Evolutionary conservation across 1,140 invertebrate genomes (phyloP).

Genomic region (Drosophila mayri): DNA sequence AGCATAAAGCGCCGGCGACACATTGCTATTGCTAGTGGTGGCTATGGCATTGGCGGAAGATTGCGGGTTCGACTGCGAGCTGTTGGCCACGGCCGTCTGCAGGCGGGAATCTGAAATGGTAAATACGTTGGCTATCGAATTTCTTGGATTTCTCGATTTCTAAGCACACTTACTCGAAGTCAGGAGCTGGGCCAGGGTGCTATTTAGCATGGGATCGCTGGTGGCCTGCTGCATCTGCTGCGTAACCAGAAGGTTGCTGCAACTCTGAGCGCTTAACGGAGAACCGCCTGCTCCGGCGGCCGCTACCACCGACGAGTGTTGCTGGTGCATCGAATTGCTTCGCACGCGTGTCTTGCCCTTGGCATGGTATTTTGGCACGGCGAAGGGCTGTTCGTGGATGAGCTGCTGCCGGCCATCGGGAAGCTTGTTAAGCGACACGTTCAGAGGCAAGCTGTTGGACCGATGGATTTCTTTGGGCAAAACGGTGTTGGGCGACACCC

Average conservation of each 20-base stretch:
- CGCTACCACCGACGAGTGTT: conserved; percentile 54
- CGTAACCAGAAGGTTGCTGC: conserved; percentile 56
- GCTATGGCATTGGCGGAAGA: conserved; percentile 76
- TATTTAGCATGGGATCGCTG: conserved; percentile 85
- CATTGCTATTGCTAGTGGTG: conserved; percentile 33
- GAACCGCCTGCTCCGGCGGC: conserved; percentile 51
- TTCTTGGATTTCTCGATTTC: background rate
- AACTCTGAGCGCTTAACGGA: conserved; percentile 45
- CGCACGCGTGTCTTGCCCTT: conserved; percentile 76
- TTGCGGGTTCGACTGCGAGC: conserved; percentile 53
- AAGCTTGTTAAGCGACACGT: conserved; percentile 83
- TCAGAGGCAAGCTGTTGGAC: conserved; percentile 87
- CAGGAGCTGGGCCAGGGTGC: conserved; percentile 77
- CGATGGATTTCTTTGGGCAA: conserved; percentile 86
- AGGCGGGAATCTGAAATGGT: conserved; percentile 59
- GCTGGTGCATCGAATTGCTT: conserved; percentile 84
- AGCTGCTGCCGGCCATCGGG: conserved; percentile 53
- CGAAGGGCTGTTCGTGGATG: conserved; percentile 62
- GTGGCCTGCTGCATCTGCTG: conserved; percentile 68
- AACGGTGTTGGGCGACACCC: conserved; percentile 65
- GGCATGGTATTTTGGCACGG: conserved; percentile 75
- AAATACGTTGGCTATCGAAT: background rate
- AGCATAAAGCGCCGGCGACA: conserved; percentile 47
- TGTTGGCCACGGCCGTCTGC: conserved; percentile 75
- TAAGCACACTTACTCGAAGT: conserved; percentile 59